A percentile compares a stretch with the other conserved stretches of the same genome.
These are phyloP conservation scores for Epinotia ramella DNA, from an alignment of 2,888 invertebrate genomes.

Conservation along the genomic window DNA sequence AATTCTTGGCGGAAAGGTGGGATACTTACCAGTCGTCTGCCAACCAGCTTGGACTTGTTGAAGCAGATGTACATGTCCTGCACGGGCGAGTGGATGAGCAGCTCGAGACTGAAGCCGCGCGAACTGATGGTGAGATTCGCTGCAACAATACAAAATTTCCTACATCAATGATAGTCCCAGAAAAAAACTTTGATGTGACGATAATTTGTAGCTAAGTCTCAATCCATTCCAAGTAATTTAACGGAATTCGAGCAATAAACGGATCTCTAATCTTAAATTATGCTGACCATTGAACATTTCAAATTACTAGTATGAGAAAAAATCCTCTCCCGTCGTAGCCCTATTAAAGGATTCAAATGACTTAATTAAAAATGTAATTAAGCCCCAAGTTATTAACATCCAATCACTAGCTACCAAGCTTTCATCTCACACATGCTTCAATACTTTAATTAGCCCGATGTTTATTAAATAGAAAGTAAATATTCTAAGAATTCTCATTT, in stretches of 20 bases:
- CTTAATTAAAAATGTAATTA: conserved; percentile 43
- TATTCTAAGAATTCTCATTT: conserved; percentile 66
- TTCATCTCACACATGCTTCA: conserved; percentile 58
- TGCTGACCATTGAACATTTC: conserved; percentile 8
- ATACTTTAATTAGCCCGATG: conserved; percentile 67
- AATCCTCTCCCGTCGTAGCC: background rate
- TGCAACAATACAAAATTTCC: conserved; percentile 75
- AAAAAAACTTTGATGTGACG: background rate
- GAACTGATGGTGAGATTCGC: conserved; percentile 89
- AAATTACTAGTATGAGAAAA: background rate
- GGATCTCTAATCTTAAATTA: background rate
- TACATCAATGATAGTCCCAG: background rate
- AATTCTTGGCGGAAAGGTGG: background rate
- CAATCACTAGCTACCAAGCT: conserved; percentile 41
- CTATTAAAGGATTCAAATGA: conserved; percentile 38
- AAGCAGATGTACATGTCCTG: conserved; percentile 91
- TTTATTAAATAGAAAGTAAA: conserved; percentile 70
- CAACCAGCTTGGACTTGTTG: conserved; percentile 90
- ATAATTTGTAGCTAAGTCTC: background rate
- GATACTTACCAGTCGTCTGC: conserved; percentile 86
- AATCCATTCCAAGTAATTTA: background rate
- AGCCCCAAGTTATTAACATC: conserved; percentile 34
- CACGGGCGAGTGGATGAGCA: conserved; percentile 89
- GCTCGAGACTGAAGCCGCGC: conserved; percentile 84
- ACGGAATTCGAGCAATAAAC: background rate